phyloP scores from a whole-genome alignment of 2,797 vertebrate genomes.

The Nannoperca australis region DNA sequence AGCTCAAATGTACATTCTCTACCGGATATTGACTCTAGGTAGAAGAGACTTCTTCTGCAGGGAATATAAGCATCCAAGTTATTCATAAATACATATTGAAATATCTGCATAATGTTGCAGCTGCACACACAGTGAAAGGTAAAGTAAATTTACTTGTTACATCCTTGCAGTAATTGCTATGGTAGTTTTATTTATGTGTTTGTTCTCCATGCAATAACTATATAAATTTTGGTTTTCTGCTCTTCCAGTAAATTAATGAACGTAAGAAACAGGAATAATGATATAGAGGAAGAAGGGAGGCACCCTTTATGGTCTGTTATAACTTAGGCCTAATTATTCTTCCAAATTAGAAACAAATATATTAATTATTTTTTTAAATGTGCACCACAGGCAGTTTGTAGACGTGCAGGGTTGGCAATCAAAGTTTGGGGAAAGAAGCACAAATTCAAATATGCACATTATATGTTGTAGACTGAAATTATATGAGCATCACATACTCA shows the following conservation, averaged over 20 bases:
- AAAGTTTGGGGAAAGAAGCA: background rate
- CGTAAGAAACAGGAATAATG: conserved; percentile 2
- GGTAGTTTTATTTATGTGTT: background rate
- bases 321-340: conserved; percentile 14
- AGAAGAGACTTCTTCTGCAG: conserved; percentile 26
- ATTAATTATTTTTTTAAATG: conserved; percentile 34
- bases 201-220: background rate
- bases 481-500: background rate
- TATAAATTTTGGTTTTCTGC: background rate
- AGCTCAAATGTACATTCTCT: conserved; percentile 30
- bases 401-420: conserved; percentile 10
- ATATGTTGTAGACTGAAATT: background rate
- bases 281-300: background rate
- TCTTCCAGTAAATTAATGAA: background rate
- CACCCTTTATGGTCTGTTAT: conserved; percentile 9
- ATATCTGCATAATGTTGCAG: conserved; percentile 17
- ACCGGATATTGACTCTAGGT: conserved; percentile 25
- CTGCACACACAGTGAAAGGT: background rate
- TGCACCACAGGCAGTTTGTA: conserved; percentile 21
- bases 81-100: conserved; percentile 30
- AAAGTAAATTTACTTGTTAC: background rate
- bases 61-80: conserved; percentile 5
- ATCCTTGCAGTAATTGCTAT: background rate
- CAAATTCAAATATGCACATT: conserved; percentile 3
- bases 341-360: conserved; percentile 33